Conservation (phyloP, 1,140 invertebrate species). For the Macrostomum lignano region DNA sequence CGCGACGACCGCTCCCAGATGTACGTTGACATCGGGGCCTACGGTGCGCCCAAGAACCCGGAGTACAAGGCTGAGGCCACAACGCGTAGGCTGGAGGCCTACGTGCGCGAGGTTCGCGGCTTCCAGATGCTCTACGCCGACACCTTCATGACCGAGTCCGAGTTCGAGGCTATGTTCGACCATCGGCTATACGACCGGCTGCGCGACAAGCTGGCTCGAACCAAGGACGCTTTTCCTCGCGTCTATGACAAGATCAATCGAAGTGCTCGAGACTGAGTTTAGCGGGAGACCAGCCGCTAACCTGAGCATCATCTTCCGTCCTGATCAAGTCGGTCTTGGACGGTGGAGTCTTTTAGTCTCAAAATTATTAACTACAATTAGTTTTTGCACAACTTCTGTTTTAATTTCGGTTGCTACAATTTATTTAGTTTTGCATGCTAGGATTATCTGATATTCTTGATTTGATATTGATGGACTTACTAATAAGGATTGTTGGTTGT, state of each 20-base stretch:
- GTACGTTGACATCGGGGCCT: slow-evolving; percentile 48
- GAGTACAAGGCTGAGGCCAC: slow-evolving; percentile 37
- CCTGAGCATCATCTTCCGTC: no score
- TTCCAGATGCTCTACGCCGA: slow-evolving; percentile 63
- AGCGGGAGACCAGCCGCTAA: no score
- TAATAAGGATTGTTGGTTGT: no score
- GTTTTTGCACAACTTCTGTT: no score
- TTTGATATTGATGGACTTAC: no score
- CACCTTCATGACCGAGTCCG: slow-evolving; percentile 41
- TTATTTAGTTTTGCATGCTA: no score
- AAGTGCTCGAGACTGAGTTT: slow-evolving; percentile 36
- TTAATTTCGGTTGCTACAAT: no score
- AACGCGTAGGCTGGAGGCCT: slow-evolving; percentile 41
- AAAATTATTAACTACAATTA: no score
- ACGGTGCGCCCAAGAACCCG: slow-evolving; percentile 39
- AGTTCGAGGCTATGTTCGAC: slow-evolving; percentile 56
- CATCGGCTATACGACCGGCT: slow-evolving; percentile 44
- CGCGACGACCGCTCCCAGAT: slow-evolving; percentile 20
- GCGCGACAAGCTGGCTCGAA: slow-evolving; percentile 35
- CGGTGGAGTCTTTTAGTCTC: no score
- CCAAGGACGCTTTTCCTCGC: slow-evolving; percentile 45
- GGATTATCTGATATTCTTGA: no score
- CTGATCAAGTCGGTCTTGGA: no score
- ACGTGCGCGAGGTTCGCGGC: slow-evolving; percentile 33
- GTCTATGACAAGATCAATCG: slow-evolving; percentile 50